Evolutionary conservation across 2,888 invertebrate genomes (phyloP).

Genomic region (Dione juno): DNA sequence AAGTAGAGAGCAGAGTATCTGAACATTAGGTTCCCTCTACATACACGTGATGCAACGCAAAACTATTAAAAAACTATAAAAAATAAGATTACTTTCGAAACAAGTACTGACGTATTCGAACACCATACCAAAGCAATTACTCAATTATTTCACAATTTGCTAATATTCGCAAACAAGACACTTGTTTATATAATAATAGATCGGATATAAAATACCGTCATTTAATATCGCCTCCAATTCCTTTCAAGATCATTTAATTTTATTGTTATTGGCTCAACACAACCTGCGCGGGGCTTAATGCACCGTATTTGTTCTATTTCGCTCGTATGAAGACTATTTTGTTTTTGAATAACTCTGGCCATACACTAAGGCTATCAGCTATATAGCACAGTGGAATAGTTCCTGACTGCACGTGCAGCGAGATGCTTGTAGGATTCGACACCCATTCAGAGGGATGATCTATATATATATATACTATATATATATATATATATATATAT

Average conservation of each 20-base stretch:
- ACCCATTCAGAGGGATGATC: too few relatives aligned
- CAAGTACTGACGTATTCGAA: not conserved
- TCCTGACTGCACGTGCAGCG: not conserved
- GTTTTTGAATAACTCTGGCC: conserved; percentile 15
- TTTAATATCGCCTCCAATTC: conserved; percentile 40
- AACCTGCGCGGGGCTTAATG: conserved; percentile 21
- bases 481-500: too few relatives aligned
- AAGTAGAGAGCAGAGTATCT: too few relatives aligned
- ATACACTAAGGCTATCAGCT: not conserved
- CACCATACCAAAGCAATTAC: not conserved
- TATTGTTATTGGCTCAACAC: conserved; percentile 34
- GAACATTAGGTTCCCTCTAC: too few relatives aligned
- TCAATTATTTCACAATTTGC: not conserved
- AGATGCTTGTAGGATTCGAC: not conserved
- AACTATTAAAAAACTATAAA: too few relatives aligned
- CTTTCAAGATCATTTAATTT: conserved; percentile 38
- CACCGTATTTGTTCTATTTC: conserved; percentile 26
- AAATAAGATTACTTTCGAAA: too few relatives aligned
- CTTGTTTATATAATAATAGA: conserved; percentile 16
- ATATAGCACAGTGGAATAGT: not conserved
- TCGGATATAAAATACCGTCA: conserved; percentile 24
- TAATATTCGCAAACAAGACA: not conserved
- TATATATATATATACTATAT: too few relatives aligned
- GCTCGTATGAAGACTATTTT: conserved; percentile 10
- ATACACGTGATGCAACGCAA: too few relatives aligned